Evolutionary conservation across 2,888 invertebrate species (phyloP).

Genomic region (Pardosa pseudoannulata): DNA sequence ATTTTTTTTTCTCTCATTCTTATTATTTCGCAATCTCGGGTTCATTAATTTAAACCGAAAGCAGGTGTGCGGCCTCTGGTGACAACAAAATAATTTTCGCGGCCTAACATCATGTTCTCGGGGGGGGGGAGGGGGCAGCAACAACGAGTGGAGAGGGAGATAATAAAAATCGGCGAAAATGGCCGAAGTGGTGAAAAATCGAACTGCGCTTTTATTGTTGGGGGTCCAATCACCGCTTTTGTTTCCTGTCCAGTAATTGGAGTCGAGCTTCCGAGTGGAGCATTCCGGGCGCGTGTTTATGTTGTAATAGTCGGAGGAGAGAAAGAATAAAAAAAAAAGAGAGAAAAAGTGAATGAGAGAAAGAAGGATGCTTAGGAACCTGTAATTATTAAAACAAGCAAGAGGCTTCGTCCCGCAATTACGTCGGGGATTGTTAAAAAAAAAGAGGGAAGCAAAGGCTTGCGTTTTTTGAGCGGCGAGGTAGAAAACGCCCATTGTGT

Average conservation of each 20-base stretch:
- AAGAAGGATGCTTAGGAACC: conserved; percentile 9
- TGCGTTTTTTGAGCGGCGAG: not conserved
- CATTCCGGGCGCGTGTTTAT: not conserved
- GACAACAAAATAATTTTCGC: conserved; percentile 49
- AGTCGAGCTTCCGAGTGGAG: conserved; percentile 2
- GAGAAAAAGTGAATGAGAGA: not conserved
- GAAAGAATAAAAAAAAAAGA: not conserved
- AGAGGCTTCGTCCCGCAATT: conserved; percentile 37
- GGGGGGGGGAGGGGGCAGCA: no score
- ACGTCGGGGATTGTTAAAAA: conserved; percentile 29
- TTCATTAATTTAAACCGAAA: conserved; percentile 49
- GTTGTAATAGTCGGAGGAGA: not conserved
- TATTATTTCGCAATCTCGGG: conserved; percentile 17
- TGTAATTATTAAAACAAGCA: conserved; percentile 67
- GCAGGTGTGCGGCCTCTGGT: conserved; percentile 37
- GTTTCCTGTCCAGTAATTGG: conserved; percentile 21
- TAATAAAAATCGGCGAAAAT: conserved; percentile 9
- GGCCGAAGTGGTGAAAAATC: conserved; percentile 15
- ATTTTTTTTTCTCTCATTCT: not conserved
- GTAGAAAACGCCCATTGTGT: not conserved
- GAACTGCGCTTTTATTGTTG: conserved; percentile 46
- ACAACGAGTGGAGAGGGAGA: not conserved
- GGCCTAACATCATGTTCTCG: not conserved
- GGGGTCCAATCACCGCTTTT: not conserved
- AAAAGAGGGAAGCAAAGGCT: not conserved